Conservation (phyloP, 2,113 vertebrate genomes). For the Cynopterus brachyotis region DNA sequence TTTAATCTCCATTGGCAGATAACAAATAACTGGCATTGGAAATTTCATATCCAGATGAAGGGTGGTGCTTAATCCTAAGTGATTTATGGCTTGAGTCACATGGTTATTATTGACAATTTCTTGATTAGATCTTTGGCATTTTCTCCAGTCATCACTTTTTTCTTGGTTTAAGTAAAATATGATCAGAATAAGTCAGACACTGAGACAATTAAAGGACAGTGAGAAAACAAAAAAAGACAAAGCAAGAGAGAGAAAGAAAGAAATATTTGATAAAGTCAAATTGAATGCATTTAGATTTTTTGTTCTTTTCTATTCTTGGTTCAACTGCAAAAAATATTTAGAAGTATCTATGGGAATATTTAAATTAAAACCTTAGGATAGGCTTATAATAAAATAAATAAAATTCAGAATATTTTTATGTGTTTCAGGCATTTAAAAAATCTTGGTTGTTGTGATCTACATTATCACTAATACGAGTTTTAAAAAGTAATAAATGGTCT, state of each 20-base stretch:
- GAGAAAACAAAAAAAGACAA: neutral
- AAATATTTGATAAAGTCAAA: neutral
- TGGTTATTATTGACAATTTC: conserved; percentile 32
- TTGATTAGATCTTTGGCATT: conserved; percentile 50
- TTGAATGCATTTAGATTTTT: neutral
- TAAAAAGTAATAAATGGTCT: neutral
- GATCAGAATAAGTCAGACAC: neutral
- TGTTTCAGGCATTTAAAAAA: neutral
- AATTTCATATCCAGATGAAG: conserved; percentile 45
- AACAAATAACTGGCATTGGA: conserved; percentile 40
- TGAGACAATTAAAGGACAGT: neutral
- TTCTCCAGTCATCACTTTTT: neutral
- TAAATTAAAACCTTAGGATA: neutral
- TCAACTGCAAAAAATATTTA: neutral
- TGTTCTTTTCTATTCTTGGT: neutral
- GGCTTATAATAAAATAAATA: neutral
- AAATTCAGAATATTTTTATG: neutral
- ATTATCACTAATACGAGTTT: neutral
- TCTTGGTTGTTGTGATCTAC: neutral
- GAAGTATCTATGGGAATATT: neutral
- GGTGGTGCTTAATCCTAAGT: conserved; percentile 41
- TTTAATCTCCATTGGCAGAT: conserved; percentile 50
- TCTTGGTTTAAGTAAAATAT: neutral
- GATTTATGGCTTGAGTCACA: conserved; percentile 36
- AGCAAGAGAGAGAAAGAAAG: neutral